A percentile compares a stretch with the other conserved stretches of the same genome.
Evolutionary conservation across 2,113 vertebrate species (phyloP).

Genomic region (Vulpes lagopus): DNA sequence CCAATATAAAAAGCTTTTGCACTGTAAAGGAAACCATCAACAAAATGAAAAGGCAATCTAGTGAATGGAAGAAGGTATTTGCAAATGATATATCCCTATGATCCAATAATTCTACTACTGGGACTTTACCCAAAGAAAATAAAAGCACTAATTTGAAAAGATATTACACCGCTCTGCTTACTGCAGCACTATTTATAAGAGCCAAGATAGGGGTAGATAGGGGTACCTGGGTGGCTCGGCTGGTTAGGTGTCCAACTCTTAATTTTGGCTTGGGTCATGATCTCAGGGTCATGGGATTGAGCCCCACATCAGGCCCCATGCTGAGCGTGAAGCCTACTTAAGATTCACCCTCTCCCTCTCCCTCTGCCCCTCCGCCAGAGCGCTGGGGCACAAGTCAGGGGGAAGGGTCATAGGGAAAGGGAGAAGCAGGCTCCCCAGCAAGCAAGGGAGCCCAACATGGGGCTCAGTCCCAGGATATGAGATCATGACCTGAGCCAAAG

Average conservation of each 20-base stretch:
- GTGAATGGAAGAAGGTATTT: background rate
- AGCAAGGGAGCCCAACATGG: too few relatives aligned
- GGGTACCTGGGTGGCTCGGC: background rate
- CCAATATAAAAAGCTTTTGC: background rate
- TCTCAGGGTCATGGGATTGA: background rate
- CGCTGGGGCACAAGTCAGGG: too few relatives aligned
- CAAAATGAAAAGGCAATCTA: background rate
- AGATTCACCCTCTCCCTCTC: background rate
- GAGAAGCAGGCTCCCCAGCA: too few relatives aligned
- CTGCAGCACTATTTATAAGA: background rate
- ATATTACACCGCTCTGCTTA: background rate
- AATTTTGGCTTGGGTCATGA: background rate
- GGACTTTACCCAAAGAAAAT: background rate
- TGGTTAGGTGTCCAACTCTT: background rate
- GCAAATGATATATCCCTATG: background rate
- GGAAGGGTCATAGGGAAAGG: too few relatives aligned
- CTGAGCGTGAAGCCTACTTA: background rate
- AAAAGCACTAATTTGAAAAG: background rate
- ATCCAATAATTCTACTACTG: background rate
- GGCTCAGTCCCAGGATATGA: too few relatives aligned
- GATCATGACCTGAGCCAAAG: too few relatives aligned
- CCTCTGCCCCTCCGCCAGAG: background rate
- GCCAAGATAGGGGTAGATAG: background rate
- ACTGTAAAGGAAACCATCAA: background rate
- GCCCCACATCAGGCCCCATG: background rate